Percentiles rank a stretch among this genome's conserved stretches.
These are phyloP conservation scores for Myanophis thanlyinensis DNA, from an alignment of 2,113 vertebrate genomes.

Conservation along the genomic window DNA sequence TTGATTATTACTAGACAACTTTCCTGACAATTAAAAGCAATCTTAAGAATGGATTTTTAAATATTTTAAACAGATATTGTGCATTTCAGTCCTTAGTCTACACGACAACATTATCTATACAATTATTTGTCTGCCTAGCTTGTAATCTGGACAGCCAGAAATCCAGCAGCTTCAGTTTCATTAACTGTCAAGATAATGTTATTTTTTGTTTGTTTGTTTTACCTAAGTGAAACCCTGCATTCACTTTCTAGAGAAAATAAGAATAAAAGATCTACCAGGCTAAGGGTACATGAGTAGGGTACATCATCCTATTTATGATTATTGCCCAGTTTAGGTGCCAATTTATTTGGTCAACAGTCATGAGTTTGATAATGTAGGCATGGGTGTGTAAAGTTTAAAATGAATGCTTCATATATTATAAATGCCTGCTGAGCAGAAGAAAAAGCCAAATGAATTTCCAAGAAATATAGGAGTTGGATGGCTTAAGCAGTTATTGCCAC, in stretches of 20 bases:
- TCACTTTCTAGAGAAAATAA: not conserved
- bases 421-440: not conserved
- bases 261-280: not conserved
- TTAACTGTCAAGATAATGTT: not conserved
- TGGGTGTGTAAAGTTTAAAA: not conserved
- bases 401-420: not conserved
- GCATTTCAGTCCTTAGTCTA: not conserved
- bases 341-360: not conserved
- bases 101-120: not conserved
- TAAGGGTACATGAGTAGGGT: not conserved
- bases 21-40: not conserved
- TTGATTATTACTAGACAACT: not conserved
- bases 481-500: not conserved
- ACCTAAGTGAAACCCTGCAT: not conserved
- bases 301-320: not conserved
- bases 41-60: not conserved
- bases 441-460: not conserved
- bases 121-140: accelerated
- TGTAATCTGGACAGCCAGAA: not conserved
- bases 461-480: not conserved
- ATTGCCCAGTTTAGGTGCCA: not conserved
- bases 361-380: not conserved
- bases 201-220: not conserved
- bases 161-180: not conserved
- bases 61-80: not conserved